A percentile compares a stretch with the other conserved stretches of the same genome.
These are phyloP conservation scores for Rhingia campestris DNA, from an alignment of 2,888 invertebrate species.

Conservation along the genomic window DNA sequence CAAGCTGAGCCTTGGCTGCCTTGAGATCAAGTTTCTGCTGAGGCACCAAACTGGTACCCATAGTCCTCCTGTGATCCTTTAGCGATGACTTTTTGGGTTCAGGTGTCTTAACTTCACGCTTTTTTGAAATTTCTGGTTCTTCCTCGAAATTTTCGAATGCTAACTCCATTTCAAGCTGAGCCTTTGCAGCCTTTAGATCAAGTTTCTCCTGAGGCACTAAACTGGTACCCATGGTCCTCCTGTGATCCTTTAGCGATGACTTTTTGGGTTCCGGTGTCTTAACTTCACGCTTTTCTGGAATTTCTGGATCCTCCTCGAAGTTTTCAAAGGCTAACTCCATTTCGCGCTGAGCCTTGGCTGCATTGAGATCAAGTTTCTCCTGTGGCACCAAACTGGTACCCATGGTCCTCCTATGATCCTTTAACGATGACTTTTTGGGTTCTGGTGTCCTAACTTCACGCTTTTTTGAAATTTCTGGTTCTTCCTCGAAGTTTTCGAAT, in stretches of 20 bases:
- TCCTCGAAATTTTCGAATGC: slow-evolving; percentile 43
- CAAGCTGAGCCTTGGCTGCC: slow-evolving; percentile 25
- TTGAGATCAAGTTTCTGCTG: slow-evolving; percentile 18
- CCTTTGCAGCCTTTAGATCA: slow-evolving; percentile 31
- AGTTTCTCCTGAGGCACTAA: slow-evolving; percentile 2
- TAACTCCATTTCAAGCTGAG: slow-evolving; percentile 14
- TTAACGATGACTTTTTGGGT: neutral
- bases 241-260: neutral
- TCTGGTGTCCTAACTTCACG: slow-evolving; percentile 1
- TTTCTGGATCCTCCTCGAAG: slow-evolving; percentile 31
- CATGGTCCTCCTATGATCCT: slow-evolving; percentile 1
- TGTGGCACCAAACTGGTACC: neutral
- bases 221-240: slow-evolving; percentile 23
- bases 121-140: slow-evolving; percentile 2
- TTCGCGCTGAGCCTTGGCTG: slow-evolving; percentile 1
- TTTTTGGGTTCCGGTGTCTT: slow-evolving; percentile 31
- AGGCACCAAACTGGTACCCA: slow-evolving; percentile 11
- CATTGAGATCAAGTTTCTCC: slow-evolving; percentile 12
- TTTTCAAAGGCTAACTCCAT: slow-evolving; percentile 20
- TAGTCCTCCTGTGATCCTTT: slow-evolving; percentile 23
- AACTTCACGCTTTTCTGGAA: neutral
- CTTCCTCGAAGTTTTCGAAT: slow-evolving; percentile 44
- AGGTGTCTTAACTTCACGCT: slow-evolving; percentile 7
- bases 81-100: neutral
- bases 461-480: slow-evolving; percentile 14